phyloP scores from a whole-genome alignment of 2,113 vertebrate genomes.

The Psittacula cyanocephala region DNA sequence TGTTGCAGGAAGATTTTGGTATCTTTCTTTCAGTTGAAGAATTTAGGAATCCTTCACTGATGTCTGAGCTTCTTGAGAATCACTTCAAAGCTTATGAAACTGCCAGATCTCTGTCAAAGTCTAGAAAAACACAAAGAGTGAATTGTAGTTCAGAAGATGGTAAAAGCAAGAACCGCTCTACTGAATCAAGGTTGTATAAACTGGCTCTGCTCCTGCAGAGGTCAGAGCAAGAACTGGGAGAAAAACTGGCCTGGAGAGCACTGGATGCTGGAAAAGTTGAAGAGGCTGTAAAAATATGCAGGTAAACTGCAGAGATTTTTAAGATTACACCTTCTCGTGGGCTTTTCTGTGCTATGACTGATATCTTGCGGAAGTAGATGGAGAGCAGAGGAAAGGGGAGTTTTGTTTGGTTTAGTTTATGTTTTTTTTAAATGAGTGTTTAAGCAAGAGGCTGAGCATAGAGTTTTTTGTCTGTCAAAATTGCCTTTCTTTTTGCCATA shows the following conservation, averaged over 20 bases:
- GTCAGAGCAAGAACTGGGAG: slow-evolving; percentile 81
- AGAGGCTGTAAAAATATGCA: slow-evolving; percentile 84
- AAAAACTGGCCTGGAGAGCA: slow-evolving; percentile 82
- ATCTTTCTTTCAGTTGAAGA: slow-evolving; percentile 86
- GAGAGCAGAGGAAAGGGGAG: background rate
- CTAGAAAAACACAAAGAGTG: background rate
- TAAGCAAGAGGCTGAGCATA: background rate
- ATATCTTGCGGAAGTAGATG: background rate
- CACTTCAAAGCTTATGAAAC: slow-evolving; percentile 82
- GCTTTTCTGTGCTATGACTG: background rate
- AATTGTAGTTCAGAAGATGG: slow-evolving; percentile 52
- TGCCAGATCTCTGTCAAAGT: slow-evolving; percentile 36
- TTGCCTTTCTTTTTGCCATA: background rate
- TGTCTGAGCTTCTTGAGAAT: slow-evolving; percentile 80
- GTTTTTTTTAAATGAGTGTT: background rate
- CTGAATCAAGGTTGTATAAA: slow-evolving; percentile 76
- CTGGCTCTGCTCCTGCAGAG: slow-evolving; percentile 82
- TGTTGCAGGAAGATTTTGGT: slow-evolving; percentile 85
- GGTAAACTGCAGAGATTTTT: slow-evolving; percentile 69
- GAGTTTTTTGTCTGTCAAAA: background rate
- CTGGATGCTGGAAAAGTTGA: slow-evolving; percentile 81
- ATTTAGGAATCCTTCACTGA: slow-evolving; percentile 76
- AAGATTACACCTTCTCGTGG: background rate
- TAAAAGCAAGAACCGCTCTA: slow-evolving; percentile 56
- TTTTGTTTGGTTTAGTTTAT: background rate